These are phyloP conservation scores for Lonchura striata DNA, from an alignment of 2,113 vertebrate genomes.

Conservation along the genomic window DNA sequence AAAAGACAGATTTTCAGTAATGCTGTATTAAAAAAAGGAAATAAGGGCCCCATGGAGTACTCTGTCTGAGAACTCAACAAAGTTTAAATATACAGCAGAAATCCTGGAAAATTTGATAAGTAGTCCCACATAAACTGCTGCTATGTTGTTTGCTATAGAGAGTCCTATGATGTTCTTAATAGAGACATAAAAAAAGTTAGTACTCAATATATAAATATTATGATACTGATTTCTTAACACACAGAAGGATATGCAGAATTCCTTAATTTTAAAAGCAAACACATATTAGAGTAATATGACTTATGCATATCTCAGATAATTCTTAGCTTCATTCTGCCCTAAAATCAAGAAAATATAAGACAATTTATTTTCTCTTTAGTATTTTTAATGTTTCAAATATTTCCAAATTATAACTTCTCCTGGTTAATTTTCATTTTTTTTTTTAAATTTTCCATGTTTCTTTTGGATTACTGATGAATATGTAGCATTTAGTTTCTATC, in stretches of 20 bases:
- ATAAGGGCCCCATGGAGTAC: background rate
- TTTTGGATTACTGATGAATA: background rate
- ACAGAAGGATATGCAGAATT: background rate
- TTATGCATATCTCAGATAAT: background rate
- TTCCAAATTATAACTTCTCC: background rate
- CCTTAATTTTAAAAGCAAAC: background rate
- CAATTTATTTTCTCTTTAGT: fast-evolving
- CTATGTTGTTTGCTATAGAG: background rate
- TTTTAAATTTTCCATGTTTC: background rate
- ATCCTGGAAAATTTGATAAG: background rate
- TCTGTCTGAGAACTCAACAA: background rate
- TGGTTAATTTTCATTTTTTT: background rate
- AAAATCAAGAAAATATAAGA: background rate
- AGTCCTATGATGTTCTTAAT: background rate
- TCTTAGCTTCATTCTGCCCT: background rate
- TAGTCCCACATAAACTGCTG: background rate
- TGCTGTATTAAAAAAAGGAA: background rate
- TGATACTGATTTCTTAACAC: background rate
- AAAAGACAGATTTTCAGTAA: background rate
- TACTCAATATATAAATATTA: background rate
- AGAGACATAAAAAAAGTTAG: background rate
- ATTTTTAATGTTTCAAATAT: background rate
- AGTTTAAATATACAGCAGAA: background rate
- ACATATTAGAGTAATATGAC: background rate
- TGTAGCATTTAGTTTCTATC: background rate